Percentiles rank a stretch among this genome's conserved stretches.
Evolutionary conservation across 2,888 invertebrate genomes (phyloP).

Genomic region (Glyphotaelius pellucidus): DNA sequence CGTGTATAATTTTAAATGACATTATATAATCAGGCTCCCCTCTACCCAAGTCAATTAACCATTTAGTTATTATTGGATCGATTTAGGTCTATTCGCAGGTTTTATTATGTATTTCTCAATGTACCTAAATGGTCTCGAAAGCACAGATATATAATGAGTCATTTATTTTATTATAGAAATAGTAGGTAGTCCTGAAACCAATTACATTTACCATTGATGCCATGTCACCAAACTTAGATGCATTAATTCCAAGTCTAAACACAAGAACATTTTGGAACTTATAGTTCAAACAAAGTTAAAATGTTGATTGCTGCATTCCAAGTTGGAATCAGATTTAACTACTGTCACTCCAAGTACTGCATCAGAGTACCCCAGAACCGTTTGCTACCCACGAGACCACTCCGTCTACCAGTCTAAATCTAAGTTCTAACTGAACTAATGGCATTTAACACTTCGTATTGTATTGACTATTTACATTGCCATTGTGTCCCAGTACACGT

Average conservation of each 20-base stretch:
- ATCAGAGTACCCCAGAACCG: neutral
- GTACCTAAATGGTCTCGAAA: too few species aligned
- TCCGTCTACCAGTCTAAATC: neutral
- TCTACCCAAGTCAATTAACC: too few species aligned
- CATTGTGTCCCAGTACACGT: constrained; percentile 2
- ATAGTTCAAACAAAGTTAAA: neutral
- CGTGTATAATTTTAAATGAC: too few species aligned
- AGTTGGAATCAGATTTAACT: neutral
- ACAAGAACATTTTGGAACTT: neutral
- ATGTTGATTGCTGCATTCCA: neutral
- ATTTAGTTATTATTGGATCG: too few species aligned
- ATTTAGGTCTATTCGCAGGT: too few species aligned
- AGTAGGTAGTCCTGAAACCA: too few species aligned
- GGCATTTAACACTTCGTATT: constrained; percentile 23
- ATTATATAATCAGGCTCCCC: too few species aligned
- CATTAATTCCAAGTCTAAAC: neutral
- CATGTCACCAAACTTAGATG: neutral
- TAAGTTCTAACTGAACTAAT: neutral
- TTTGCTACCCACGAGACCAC: neutral
- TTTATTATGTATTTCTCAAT: too few species aligned
- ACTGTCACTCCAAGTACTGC: neutral
- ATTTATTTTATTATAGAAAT: too few species aligned
- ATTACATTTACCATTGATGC: neutral
- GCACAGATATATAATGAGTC: too few species aligned
- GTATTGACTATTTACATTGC: constrained; percentile 18